Conservation (phyloP, 2,888 invertebrate genomes). For the Alcis repandata region DNA sequence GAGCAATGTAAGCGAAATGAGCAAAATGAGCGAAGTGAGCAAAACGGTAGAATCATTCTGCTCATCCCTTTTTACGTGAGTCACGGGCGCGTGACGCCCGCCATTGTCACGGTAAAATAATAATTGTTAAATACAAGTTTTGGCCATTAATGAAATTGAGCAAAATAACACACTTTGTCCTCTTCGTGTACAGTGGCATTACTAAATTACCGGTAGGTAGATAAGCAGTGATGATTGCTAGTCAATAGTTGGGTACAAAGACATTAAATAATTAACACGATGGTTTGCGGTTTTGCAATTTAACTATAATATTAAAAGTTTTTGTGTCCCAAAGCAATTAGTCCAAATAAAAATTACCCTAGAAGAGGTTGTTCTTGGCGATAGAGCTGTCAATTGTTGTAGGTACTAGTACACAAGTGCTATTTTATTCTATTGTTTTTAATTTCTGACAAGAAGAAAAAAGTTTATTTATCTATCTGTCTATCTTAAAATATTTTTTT, state of each 20-base stretch:
- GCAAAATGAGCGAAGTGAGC: not conserved
- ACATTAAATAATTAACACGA: not conserved
- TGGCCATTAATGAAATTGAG: conserved; percentile 35
- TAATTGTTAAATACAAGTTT: conserved; percentile 30
- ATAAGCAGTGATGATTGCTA: not conserved
- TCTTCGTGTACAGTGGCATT: conserved; percentile 8
- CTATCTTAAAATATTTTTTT: no score
- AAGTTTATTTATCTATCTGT: no score
- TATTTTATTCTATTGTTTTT: no score
- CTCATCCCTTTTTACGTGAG: conserved; percentile 16
- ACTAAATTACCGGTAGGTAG: conserved; percentile 4
- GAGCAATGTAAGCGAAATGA: not conserved
- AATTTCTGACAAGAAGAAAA: no score
- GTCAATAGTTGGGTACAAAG: not conserved
- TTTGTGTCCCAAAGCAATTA: no score
- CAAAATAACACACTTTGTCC: conserved; percentile 27
- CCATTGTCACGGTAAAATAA: conserved; percentile 27
- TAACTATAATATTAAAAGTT: not conserved
- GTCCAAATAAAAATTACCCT: no score
- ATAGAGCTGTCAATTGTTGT: no score
- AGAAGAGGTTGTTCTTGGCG: no score
- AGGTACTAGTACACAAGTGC: no score
- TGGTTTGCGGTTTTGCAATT: not conserved
- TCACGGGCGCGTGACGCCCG: conserved; percentile 19
- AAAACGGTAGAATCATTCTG: not conserved